Evolutionary conservation across 2,113 vertebrate species (phyloP).

Genomic region (Lipophrys pholis): DNA sequence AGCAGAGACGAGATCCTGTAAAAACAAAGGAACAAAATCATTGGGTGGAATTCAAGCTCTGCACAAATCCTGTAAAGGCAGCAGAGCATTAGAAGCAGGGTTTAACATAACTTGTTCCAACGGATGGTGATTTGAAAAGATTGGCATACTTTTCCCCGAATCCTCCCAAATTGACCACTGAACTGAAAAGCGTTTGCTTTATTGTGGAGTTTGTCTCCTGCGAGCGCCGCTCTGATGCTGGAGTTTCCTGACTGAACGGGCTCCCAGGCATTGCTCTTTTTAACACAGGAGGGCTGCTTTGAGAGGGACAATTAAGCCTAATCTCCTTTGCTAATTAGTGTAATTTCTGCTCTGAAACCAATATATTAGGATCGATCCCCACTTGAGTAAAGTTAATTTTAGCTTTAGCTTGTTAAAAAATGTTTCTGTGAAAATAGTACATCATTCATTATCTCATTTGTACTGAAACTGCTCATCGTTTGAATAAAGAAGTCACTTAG

Average conservation of each 20-base stretch:
- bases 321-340: slow-evolving; percentile 63
- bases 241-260: slow-evolving; percentile 12
- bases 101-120: background rate
- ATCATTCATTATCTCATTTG: slow-evolving; percentile 30
- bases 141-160: background rate
- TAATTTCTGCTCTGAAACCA: slow-evolving; percentile 56
- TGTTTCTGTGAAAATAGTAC: slow-evolving; percentile 23
- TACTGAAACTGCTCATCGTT: background rate
- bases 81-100: background rate
- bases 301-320: slow-evolving; percentile 61
- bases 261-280: slow-evolving; percentile 30
- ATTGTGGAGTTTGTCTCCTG: slow-evolving; percentile 5
- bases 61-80: background rate
- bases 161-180: background rate
- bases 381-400: slow-evolving; percentile 47
- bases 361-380: slow-evolving; percentile 48
- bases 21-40: too few species aligned
- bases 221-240: background rate
- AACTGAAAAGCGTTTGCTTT: background rate
- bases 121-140: background rate
- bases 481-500: slow-evolving; percentile 6
- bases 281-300: slow-evolving; percentile 36
- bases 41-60: too few species aligned
- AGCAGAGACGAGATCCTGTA: too few species aligned
- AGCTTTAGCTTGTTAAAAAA: slow-evolving; percentile 22